Conservation (phyloP, 2,888 invertebrate genomes). For the Blastobasis adustella region DNA sequence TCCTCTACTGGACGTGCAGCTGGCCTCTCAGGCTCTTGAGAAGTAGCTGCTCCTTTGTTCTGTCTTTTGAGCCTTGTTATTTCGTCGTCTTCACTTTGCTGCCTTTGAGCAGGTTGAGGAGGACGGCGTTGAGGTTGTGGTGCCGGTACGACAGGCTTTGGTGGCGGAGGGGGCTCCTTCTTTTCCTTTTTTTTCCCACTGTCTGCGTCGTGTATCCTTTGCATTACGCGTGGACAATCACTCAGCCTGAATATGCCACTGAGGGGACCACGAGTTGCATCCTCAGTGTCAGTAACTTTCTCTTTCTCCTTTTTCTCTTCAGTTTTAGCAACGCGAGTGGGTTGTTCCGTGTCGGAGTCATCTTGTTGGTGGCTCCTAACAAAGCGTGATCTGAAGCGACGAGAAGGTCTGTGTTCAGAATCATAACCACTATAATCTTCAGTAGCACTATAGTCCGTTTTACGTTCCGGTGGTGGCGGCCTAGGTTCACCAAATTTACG, state of each 20-base stretch:
- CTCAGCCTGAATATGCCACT: constrained; percentile 91
- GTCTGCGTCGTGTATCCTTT: constrained; percentile 88
- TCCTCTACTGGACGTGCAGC: constrained; percentile 69
- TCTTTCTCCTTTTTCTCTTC: constrained; percentile 78
- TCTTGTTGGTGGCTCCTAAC: constrained; percentile 80
- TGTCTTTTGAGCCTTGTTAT: constrained; percentile 90
- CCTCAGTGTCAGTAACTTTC: constrained; percentile 91
- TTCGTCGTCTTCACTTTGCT: constrained; percentile 93
- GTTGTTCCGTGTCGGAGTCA: constrained; percentile 84
- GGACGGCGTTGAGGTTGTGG: constrained; percentile 70
- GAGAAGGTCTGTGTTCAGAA: constrained; percentile 74
- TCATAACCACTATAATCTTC: constrained; percentile 85
- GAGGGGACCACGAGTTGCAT: constrained; percentile 88
- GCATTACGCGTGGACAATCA: constrained; percentile 92
- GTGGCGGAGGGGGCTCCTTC: constrained; percentile 76
- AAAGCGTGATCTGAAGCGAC: constrained; percentile 83
- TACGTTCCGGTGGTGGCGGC: constrained; percentile 68
- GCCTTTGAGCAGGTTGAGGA: constrained; percentile 80
- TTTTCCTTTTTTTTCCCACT: constrained; percentile 84
- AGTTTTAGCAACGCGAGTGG: constrained; percentile 78
- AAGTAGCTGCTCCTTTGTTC: constrained; percentile 82
- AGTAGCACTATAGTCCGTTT: constrained; percentile 65
- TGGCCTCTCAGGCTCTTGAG: constrained; percentile 76
- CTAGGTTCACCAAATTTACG: constrained; percentile 86
- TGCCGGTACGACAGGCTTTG: constrained; percentile 73